These are phyloP conservation scores for Oscheius sp. DNA, from an alignment of 2,888 invertebrate genomes.

Conservation along the genomic window DNA sequence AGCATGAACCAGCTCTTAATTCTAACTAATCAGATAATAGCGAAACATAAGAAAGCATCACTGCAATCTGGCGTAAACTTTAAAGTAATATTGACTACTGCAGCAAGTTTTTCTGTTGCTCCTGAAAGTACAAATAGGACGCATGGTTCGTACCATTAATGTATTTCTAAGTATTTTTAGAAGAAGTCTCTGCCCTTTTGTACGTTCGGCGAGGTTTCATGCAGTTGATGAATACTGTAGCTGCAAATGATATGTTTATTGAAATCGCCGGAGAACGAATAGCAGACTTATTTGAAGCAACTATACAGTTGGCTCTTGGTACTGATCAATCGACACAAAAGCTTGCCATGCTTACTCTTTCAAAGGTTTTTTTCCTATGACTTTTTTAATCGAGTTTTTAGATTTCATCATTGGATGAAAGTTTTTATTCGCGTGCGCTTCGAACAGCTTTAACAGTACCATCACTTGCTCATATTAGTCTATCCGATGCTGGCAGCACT, in stretches of 20 bases:
- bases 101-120: constrained; percentile 41
- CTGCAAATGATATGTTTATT: constrained; percentile 39
- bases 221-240: constrained; percentile 43
- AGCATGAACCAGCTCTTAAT: constrained; percentile 74
- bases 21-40: constrained; percentile 75
- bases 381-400: not conserved
- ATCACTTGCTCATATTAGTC: constrained; percentile 45
- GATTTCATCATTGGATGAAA: constrained; percentile 18
- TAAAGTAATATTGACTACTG: constrained; percentile 43
- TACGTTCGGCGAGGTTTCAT: constrained; percentile 52
- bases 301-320: constrained; percentile 40
- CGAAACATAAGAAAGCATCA: constrained; percentile 73
- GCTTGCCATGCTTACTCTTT: constrained; percentile 40
- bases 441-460: constrained; percentile 49
- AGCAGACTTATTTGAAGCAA: constrained; percentile 46
- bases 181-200: constrained; percentile 43
- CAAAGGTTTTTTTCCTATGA: constrained; percentile 30
- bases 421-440: constrained; percentile 43
- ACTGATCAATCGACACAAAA: constrained; percentile 51
- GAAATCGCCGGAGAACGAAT: constrained; percentile 29
- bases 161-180: not conserved
- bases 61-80: constrained; percentile 46
- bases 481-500: constrained; percentile 50
- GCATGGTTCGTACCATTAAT: not conserved
- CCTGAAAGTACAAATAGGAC: not conserved